Evolutionary conservation across 2,797 vertebrate species (phyloP), one percentile per base, ranked within the genome.

Genomic region (Myotis daubentonii): DNA sequence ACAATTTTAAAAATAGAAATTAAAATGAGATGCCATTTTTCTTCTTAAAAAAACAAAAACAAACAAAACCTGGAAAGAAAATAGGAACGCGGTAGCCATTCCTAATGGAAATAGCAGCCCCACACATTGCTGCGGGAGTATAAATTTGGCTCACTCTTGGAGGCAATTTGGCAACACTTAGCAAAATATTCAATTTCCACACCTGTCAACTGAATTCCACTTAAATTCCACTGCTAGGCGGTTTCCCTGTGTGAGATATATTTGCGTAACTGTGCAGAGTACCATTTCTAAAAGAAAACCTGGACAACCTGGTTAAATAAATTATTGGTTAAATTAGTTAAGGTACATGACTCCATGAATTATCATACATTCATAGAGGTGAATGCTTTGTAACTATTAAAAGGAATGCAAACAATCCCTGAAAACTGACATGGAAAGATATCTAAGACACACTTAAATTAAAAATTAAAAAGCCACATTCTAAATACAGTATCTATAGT

Each of bases 1-100:
- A 15, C 51, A 76, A 92, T 51, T 75, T 87, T n/a, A 87, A 91
- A 84, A 92, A 51, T 0, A 89, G 23, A 88, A 88, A 89, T 82
- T 60, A 87, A 93, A 92, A 25, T 20, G 89, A 44, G 28, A 71
- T 22, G 13, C 19, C 33, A n/a, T 41, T 74, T 74, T 38, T 83
- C 17, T 49, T 90, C 62, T 8, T 25, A 2, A 10, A 49, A 82
- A 47, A 60, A 36, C 66, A 36, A 83, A 36, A 36, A 3, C n/a
- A 36, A 36, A 36, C 36, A 65, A 62, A 78, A 68, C 10, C 36
- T 25, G 20, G 4, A 20, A 66, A 87, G 15, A 62, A 80, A 78
- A 81, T 7, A 81, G 22, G n/a, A 81, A 6, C 9, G 25, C 25
- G 55, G 28, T 23, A 57, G 1, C 38, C 66, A 10, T 83, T 86